Conservation (phyloP, 1,140 invertebrate genomes). For the Drosophila burlai region DNA sequence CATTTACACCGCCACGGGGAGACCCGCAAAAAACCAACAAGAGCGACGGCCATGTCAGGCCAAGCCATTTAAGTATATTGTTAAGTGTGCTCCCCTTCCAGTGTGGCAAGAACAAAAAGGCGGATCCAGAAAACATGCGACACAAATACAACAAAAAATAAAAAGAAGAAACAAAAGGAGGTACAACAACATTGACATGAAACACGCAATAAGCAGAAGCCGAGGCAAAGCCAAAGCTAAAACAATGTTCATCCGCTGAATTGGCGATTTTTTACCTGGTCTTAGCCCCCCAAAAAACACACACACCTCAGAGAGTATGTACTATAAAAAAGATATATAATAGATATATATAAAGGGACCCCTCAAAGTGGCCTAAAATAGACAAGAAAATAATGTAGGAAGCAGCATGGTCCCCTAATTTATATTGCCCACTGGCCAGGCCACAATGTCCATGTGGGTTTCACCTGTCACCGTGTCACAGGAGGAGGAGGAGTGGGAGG, state of each 20-base stretch:
- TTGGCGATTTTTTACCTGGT: constrained; percentile 60
- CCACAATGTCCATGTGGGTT: constrained; percentile 24
- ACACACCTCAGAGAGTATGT: background rate
- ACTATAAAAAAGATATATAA: constrained; percentile 1
- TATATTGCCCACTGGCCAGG: constrained; percentile 50
- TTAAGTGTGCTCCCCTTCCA: constrained; percentile 51
- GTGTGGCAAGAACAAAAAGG: constrained; percentile 59
- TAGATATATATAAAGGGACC: constrained; percentile 11
- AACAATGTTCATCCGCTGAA: constrained; percentile 69
- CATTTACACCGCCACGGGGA: constrained; percentile 64
- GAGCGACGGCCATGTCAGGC: constrained; percentile 22
- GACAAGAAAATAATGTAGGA: constrained; percentile 55
- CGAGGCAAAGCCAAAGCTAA: constrained; percentile 35
- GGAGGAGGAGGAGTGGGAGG: background rate
- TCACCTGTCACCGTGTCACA: constrained; percentile 5
- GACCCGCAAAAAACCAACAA: constrained; percentile 51
- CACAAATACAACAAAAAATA: constrained; percentile 1
- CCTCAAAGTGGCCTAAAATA: constrained; percentile 56
- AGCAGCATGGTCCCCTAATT: constrained; percentile 51
- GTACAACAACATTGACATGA: constrained; percentile 52
- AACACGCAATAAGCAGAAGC: constrained; percentile 69
- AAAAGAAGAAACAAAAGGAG: constrained; percentile 16
- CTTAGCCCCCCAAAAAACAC: background rate
- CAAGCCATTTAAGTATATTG: constrained; percentile 78
- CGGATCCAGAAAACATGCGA: constrained; percentile 68